These are phyloP conservation scores for Hydriomena furcata DNA, from an alignment of 2,888 invertebrate genomes.

Conservation along the genomic window DNA sequence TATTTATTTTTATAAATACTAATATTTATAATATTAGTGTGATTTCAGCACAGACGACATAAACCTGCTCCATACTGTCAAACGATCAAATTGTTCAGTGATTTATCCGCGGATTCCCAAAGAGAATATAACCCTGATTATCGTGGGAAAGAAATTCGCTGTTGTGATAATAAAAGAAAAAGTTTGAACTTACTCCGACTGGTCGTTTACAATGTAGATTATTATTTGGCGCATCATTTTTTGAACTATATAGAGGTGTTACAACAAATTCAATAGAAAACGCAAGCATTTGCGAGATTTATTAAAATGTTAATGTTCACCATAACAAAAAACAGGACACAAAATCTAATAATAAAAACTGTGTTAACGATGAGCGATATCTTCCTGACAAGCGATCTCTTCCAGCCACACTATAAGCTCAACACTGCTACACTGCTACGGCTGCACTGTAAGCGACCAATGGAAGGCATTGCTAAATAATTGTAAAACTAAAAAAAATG, in stretches of 20 bases:
- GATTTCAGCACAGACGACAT: background rate
- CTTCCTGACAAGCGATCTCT: no score
- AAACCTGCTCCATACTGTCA: conserved; percentile 11
- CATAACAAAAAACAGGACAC: no score
- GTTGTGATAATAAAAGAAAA: conserved; percentile 50
- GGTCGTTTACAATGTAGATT: conserved; percentile 69
- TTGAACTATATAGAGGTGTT: conserved; percentile 54
- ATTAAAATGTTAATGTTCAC: no score
- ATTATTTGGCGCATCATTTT: conserved; percentile 60
- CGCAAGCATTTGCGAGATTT: no score
- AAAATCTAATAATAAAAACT: no score
- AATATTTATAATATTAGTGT: background rate
- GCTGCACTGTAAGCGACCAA: no score
- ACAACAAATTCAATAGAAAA: conserved; percentile 21
- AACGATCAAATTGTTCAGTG: conserved; percentile 21
- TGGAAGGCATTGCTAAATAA: no score
- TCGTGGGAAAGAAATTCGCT: conserved; percentile 69
- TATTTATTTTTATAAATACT: no score
- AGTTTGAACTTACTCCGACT: conserved; percentile 59
- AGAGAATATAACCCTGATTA: conserved; percentile 43
- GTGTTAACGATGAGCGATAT: no score
- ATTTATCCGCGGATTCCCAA: conserved; percentile 22
- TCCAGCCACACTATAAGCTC: no score
- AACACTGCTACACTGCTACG: no score
- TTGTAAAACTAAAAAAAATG: no score